A percentile compares a stretch with the other conserved stretches of the same genome.
phyloP scores from a whole-genome alignment of 2,797 vertebrate genomes.

The Rhodeus uyekii region DNA sequence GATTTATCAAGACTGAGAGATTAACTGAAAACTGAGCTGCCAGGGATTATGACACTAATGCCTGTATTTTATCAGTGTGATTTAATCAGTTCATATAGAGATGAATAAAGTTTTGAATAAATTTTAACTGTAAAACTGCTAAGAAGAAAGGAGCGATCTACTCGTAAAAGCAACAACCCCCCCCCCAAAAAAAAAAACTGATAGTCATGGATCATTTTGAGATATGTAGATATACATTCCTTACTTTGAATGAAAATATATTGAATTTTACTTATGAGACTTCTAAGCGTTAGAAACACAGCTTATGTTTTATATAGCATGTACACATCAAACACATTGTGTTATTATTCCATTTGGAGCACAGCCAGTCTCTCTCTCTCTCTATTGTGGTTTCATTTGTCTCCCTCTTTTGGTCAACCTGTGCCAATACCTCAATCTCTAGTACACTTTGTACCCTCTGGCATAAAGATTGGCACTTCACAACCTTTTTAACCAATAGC shows the following conservation, averaged over 20 bases:
- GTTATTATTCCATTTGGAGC: neutral
- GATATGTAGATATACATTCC: neutral
- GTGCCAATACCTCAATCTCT: neutral
- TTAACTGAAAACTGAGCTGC: neutral
- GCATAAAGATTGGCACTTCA: neutral
- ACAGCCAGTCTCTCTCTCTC: neutral
- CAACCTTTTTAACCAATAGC: neutral
- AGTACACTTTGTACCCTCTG: neutral
- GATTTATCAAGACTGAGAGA: neutral
- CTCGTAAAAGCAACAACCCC: no score
- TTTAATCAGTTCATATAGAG: neutral
- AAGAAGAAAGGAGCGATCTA: neutral
- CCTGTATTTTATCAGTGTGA: neutral
- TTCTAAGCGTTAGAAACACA: neutral
- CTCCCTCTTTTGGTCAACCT: slow-evolving; percentile 26
- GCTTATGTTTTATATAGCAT: neutral
- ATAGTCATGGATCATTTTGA: neutral
- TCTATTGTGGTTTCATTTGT: slow-evolving; percentile 20
- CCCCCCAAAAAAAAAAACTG: no score
- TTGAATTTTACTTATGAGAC: neutral
- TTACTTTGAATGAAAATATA: neutral
- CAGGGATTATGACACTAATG: neutral
- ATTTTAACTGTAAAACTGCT: neutral
- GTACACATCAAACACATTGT: neutral
- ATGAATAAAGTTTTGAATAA: neutral